Base-by-base conservation (phyloP, 1,140 invertebrate species). In the Mya arenaria region DNA sequence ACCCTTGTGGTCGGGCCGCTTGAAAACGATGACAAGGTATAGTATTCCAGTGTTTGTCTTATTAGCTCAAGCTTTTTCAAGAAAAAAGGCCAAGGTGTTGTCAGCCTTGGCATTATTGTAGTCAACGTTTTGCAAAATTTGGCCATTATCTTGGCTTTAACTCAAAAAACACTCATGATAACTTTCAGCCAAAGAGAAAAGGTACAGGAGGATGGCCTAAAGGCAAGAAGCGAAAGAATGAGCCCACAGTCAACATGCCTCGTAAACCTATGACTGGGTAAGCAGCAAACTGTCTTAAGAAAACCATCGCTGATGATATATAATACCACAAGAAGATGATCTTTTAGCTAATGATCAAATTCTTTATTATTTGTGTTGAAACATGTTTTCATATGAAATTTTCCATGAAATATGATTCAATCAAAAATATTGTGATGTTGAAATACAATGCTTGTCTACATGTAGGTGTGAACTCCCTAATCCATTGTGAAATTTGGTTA, bases 201-300 rank as follows among this genome's bases (percentile, higher is more conserved):
- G 91, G 92, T 62, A 92, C 94, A 89, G 94, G 94, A 78, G 94
- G 94, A 1, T 95, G 94, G 94, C 94, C 94, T 4, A 95, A 95
- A 92, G 94, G 94, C 0, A 93, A 94, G 48, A 94, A 94, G 88
- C 85, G 94, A 44, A 95, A 95, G 89, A 93, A 93, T 25, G 93
- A 93, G 72, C 88, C 94, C 28, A 92, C 89, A 25, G 90, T 94
- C 81, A 91, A 93, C 63, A 93, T 94, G 17, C 94, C 94, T 17
- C 94, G 94, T 89, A 94, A 94, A 37, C 94, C 94, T 25, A 92
- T 93, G 17, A 94, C 94, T 25, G 94, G 89, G 91, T 92, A 82
- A n/a, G n/a, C n/a, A n/a, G n/a, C n/a, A n/a, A n/a, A n/a, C n/a
- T n/a, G n/a, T n/a, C n/a, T n/a, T n/a, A n/a, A n/a, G n/a, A n/a